phyloP scores from a whole-genome alignment of 2,113 vertebrate species.

The Odobenus rosmarus region DNA sequence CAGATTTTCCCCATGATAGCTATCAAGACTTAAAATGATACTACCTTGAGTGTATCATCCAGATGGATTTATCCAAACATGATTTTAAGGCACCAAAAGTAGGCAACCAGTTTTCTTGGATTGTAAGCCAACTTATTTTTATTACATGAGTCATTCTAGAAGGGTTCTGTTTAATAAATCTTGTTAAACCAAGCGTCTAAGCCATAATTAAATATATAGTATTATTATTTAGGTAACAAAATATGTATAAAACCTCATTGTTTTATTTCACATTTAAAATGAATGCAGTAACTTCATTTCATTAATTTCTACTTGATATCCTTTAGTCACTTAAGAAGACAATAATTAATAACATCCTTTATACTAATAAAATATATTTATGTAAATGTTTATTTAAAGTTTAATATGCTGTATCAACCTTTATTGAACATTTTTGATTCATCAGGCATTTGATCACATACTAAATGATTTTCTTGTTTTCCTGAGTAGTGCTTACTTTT shows the following conservation, averaged over 20 bases:
- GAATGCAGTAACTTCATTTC: background rate
- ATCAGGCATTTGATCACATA: background rate
- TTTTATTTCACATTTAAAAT: constrained; percentile 32
- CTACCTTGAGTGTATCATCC: constrained; percentile 49
- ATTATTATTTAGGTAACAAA: background rate
- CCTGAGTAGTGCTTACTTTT: background rate
- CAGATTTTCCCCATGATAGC: constrained; percentile 57
- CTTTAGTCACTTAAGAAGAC: background rate
- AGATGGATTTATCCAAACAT: constrained; percentile 77
- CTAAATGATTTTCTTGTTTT: constrained; percentile 16
- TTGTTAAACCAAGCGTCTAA: constrained; percentile 15
- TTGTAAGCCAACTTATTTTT: constrained; percentile 53
- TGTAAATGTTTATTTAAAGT: constrained; percentile 20
- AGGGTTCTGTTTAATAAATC: background rate
- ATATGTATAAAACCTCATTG: background rate
- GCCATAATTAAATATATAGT: background rate
- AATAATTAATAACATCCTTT: background rate
- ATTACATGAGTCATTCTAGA: constrained; percentile 42
- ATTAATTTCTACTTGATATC: background rate
- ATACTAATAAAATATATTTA: background rate
- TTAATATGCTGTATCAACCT: background rate
- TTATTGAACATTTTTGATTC: background rate
- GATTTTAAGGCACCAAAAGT: constrained; percentile 75
- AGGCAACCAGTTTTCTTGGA: constrained; percentile 57
- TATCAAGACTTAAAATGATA: constrained; percentile 68